Base-by-base conservation (phyloP, 92 coral and sea anemone species). In the Montipora capitata region DNA sequence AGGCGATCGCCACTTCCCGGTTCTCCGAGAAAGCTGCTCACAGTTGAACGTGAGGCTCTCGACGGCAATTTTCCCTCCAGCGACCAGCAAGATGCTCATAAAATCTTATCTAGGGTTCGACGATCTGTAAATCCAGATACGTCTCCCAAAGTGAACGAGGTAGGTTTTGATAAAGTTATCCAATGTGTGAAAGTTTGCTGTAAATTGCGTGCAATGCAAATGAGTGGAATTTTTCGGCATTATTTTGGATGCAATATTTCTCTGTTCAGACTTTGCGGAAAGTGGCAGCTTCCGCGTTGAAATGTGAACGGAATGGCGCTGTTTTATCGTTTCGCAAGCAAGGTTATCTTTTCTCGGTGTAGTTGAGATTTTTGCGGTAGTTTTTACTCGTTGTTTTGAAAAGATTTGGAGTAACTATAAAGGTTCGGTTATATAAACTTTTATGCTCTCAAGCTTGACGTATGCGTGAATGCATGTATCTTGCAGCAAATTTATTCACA, bases 1-100 rank as follows among this genome's bases (percentile, higher is more conserved):
- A 83, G 98, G 71, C 84, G 74, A 57, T 69, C 54, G 15, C 94
- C 94, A 0, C 75, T 91, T 68, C 99, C 96, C 14, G 99, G 99
- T 43, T 84, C 95, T 8, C 91, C 99, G 54, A 83, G 57, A 72
- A 79, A 82, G 68, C 44, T 95, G 51, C 76, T 70, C 11, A 87
- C 80, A 72, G 43, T 95, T 35, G 70, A 79, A 27, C 73, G 61
- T 18, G 75, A 93, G 76, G 63, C 71, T 16, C 18, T 67, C 27
- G 81, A 74, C 74, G 44, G 66, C 5, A 9, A 20, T 20, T 20
- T 16, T 40, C 51, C 41, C 41, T 68, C 77, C 18, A 79, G 77
- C 64, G 86, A 80, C 78, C 78, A 63, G 20, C 75, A 49, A 17
- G 83, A 82, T 56, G 77, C 74, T 73, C 87, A 84, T 41, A 64